phyloP scores from a whole-genome alignment of 2,888 invertebrate species.

The Drosophila helvetica region DNA sequence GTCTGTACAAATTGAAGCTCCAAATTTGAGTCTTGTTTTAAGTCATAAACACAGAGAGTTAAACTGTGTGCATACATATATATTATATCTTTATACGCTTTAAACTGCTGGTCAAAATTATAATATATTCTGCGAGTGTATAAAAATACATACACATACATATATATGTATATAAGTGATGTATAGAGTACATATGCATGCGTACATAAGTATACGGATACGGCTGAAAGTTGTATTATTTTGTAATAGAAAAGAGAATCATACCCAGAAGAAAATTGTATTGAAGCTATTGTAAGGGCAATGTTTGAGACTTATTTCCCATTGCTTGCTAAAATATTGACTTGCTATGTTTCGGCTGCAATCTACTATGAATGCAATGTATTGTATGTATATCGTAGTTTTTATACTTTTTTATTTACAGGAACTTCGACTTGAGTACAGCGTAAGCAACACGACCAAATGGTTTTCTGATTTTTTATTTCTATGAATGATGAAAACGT shows the following conservation, averaged over 20 bases:
- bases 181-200: background rate
- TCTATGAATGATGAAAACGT: background rate
- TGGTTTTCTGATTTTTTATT: background rate
- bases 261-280: background rate
- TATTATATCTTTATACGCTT: no score
- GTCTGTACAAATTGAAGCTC: no score
- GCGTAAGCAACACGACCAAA: background rate
- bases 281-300: background rate
- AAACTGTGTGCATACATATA: background rate
- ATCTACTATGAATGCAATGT: no score
- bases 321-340: background rate
- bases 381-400: background rate
- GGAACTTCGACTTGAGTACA: background rate
- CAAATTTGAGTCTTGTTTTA: background rate
- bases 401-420: background rate
- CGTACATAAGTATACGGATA: no score
- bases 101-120: no score
- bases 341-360: no score
- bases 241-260: background rate
- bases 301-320: background rate
- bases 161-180: background rate
- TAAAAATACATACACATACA: no score
- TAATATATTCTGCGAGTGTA: no score
- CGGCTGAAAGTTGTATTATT: background rate
- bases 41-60: background rate